Conservation (phyloP, 2,797 vertebrate genomes). For the Pyrocephalus nanus region DNA sequence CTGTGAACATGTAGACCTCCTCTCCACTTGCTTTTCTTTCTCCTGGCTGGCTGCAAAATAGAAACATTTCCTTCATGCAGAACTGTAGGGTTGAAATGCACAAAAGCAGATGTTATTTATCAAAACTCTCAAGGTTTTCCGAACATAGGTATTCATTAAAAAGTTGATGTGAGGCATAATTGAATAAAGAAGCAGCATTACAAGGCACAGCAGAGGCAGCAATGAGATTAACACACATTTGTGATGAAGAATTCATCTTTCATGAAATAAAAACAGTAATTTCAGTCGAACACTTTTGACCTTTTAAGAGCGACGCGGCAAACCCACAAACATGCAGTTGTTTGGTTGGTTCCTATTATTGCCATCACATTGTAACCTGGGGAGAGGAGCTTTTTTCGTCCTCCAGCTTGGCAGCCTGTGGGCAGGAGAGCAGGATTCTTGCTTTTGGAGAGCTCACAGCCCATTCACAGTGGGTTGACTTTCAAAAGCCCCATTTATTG, state of each 20-base stretch:
- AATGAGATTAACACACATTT: neutral
- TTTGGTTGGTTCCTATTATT: slow-evolving; percentile 32
- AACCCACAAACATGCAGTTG: neutral
- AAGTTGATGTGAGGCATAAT: neutral
- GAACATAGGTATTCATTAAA: neutral
- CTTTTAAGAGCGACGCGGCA: neutral
- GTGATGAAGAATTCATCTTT: neutral
- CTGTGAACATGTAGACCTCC: slow-evolving; percentile 39
- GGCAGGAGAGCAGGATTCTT: slow-evolving; percentile 17
- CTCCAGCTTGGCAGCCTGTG: neutral
- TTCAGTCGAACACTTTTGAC: slow-evolving; percentile 19
- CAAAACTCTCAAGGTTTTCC: slow-evolving; percentile 42
- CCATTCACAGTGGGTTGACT: slow-evolving; percentile 48
- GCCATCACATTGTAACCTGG: neutral
- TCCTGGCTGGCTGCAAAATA: neutral
- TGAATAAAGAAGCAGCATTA: neutral
- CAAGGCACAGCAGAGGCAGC: neutral
- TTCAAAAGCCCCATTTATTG: slow-evolving; percentile 58
- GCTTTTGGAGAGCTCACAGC: slow-evolving; percentile 9
- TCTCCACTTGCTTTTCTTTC: slow-evolving; percentile 39
- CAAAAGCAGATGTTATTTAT: slow-evolving; percentile 33
- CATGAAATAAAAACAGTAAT: neutral
- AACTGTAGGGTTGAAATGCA: neutral
- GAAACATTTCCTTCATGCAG: neutral
- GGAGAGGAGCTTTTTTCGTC: neutral